Evolutionary conservation across 2,888 invertebrate species (phyloP).

Genomic region (Eupithecia tripunctaria): DNA sequence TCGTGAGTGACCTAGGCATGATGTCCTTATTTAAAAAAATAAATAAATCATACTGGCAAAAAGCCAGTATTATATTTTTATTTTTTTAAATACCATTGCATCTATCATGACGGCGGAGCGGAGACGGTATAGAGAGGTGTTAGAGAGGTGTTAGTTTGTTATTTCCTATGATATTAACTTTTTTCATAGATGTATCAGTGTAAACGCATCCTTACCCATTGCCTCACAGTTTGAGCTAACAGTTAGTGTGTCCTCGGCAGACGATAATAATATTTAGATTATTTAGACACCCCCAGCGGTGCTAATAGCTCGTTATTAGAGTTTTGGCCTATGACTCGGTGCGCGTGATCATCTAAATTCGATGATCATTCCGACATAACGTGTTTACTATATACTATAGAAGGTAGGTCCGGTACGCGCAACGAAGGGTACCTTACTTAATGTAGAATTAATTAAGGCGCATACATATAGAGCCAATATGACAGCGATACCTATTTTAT

Average conservation of each 20-base stretch:
- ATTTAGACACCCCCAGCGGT: slow-evolving; percentile 59
- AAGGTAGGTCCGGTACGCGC: not conserved
- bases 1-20: too few relatives aligned
- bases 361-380: not conserved
- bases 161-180: too few relatives aligned
- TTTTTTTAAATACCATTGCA: too few relatives aligned
- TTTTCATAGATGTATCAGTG: not conserved
- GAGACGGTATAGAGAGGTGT: too few relatives aligned
- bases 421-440: not conserved
- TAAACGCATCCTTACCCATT: slow-evolving; percentile 34
- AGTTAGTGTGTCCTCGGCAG: slow-evolving; percentile 56
- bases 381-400: not conserved
- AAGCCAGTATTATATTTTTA: too few relatives aligned
- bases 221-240: slow-evolving; percentile 54
- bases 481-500: too few relatives aligned
- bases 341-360: slow-evolving; percentile 49
- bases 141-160: too few relatives aligned
- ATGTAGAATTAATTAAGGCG: too few relatives aligned
- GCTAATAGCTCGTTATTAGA: slow-evolving; percentile 57
- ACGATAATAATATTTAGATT: slow-evolving; percentile 59
- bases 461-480: too few relatives aligned
- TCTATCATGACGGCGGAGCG: too few relatives aligned
- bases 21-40: too few relatives aligned
- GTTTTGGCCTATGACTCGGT: slow-evolving; percentile 40
- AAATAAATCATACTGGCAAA: too few relatives aligned